phyloP scores from a whole-genome alignment of 2,113 vertebrate genomes.

The Chiloscyllium plagiosum region DNA sequence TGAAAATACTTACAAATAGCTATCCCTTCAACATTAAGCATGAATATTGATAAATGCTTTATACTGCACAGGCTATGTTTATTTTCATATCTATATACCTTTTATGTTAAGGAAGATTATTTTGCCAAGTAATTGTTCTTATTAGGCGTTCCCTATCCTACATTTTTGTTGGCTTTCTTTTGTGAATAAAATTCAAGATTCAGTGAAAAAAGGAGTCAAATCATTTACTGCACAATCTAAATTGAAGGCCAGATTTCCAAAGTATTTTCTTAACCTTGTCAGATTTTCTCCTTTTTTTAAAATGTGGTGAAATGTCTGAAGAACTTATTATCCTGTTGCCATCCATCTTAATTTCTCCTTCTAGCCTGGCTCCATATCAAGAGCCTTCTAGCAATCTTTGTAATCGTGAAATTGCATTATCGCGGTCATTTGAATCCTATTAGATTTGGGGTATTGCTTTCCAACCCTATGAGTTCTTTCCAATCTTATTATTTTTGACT shows the following conservation, averaged over 20 bases:
- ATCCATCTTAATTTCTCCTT: conserved; percentile 26
- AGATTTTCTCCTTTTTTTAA: background rate
- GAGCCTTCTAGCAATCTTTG: conserved; percentile 26
- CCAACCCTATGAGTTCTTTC: background rate
- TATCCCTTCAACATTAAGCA: background rate
- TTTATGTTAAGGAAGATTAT: background rate
- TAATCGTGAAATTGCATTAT: conserved; percentile 25
- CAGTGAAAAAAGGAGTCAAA: background rate
- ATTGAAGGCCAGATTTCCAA: background rate
- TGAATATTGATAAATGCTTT: background rate
- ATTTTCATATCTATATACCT: background rate
- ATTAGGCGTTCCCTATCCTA: background rate
- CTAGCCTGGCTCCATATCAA: conserved; percentile 3
- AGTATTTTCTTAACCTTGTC: conserved; percentile 29
- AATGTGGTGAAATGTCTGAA: conserved; percentile 24
- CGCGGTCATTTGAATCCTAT: conserved; percentile 27
- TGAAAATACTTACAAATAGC: background rate
- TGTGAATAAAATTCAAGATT: background rate
- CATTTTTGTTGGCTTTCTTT: background rate
- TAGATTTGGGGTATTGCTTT: conserved; percentile 36
- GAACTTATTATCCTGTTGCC: background rate
- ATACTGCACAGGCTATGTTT: background rate
- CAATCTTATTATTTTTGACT: conserved; percentile 36
- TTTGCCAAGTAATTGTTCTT: background rate
- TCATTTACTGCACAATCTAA: conserved; percentile 9